These are phyloP conservation scores for Mimumesa dahlbomi DNA, from an alignment of 2,888 invertebrate genomes.

Conservation along the genomic window DNA sequence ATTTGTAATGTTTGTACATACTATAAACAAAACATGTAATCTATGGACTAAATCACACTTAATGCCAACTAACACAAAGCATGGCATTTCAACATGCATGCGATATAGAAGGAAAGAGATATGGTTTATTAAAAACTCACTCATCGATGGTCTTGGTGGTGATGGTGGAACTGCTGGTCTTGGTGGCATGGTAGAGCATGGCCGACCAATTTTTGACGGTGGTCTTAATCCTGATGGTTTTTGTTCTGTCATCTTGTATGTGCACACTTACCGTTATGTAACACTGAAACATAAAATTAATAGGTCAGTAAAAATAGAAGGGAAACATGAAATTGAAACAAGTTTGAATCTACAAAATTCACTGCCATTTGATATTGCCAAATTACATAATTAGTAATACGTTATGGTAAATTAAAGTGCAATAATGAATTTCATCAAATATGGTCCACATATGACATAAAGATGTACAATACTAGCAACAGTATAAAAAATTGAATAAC, in stretches of 20 bases:
- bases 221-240: constrained; percentile 85
- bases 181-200: constrained; percentile 84
- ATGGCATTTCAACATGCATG: constrained; percentile 5
- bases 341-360: too few relatives aligned
- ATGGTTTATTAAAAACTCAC: constrained; percentile 44
- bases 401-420: too few relatives aligned
- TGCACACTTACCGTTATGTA: constrained; percentile 40
- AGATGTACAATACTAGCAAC: neutral
- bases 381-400: too few relatives aligned
- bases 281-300: constrained; percentile 48
- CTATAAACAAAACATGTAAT: neutral
- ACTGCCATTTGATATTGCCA: too few relatives aligned
- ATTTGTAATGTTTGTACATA: neutral
- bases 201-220: constrained; percentile 86
- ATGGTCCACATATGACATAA: too few relatives aligned
- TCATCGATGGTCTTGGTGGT: constrained; percentile 75
- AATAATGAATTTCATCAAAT: too few relatives aligned
- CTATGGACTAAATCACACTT: neutral
- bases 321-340: too few relatives aligned
- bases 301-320: neutral
- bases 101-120: neutral
- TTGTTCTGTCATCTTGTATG: constrained; percentile 74
- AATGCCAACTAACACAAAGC: neutral
- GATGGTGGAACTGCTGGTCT: constrained; percentile 86
- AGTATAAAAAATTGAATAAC: too few relatives aligned